Evolutionary conservation across 1,140 invertebrate genomes (phyloP), one percentile per base, ranked within the genome.

Genomic region (Cotesia chilonis): DNA sequence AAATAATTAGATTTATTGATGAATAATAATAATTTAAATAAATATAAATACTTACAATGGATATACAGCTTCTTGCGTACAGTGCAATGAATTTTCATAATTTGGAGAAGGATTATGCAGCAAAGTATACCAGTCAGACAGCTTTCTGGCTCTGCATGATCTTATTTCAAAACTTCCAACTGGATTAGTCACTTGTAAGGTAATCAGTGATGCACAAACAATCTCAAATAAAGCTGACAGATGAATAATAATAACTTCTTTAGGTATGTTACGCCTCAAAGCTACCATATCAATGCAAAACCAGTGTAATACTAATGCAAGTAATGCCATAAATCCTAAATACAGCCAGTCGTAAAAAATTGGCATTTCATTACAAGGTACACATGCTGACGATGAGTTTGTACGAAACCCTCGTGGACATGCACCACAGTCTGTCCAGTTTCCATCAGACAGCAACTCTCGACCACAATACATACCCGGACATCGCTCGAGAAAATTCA

Each of bases 21-120:
- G 2, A 55, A 36, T 54, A 52, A 4, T 70, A 73, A 71, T 66
- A n/a, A 60, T 38, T 36, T 65, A 72, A 73, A 10, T 51, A 14
- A 28, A 35, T 68, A 63, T 20, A 37, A 55, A 68, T 82, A 91
- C 92, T 93, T 90, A 98, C 94, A 99, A 88, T 66, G 97, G 97
- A 89, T 97, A 99, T 0, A 98, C 96, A 59, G 96, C 95, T 88
- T 99, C 97, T 81, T 98, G 96, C 0, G 97, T 97, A 85, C 97
- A 99, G 85, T 97, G 92, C 17, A 99, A 85, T 67, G 92, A 94
- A 66, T 92, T 89, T 76, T 94, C 93, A 87, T 98, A 98, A 83
- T 97, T 94, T 5, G 96, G 95, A 77, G 90, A 92, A 35, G 97
- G 98, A 88, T 99, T 99, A 75, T 97, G 94, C 20, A 98, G 88